Base-by-base conservation (phyloP, 2,888 invertebrate genomes). In the Erebia aethiops region DNA sequence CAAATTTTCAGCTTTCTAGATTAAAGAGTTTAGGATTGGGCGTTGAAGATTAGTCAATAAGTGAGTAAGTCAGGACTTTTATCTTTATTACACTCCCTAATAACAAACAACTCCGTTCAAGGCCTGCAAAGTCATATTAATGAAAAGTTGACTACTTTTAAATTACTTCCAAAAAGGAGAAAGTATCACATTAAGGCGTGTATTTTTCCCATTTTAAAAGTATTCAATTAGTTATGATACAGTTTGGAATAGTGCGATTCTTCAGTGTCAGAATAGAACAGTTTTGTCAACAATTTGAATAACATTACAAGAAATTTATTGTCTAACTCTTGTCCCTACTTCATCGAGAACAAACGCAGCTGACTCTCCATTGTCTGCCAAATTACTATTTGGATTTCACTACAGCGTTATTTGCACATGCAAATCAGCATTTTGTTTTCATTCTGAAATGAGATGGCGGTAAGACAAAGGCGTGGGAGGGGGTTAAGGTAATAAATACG, bases 381-480 rank as follows among this genome's bases (percentile, higher is more conserved):
- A 92, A 93, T 92, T 92, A 85, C 87, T 92, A 86, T 92, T 92
- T 91, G 86, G 87, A 88, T 90, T 90, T 87, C 90, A 85, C 91
- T 89, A 90, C 87, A 85, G 80, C 83, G 87, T 87, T 91, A 91
- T 93, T 93, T 92, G 89, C 89, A 88, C 89, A 92, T 92, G 93
- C 90, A 92, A 92, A 93, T 92, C 87, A 88, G 84, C 84, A 86
- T 90, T 91, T 92, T 91, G 91, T 91, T 91, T 91, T 89, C 85
- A 84, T 87, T 82, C 82, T 79, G 79, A 77, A 81, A 80, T 77
- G 81, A 79, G 80, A 80, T 81, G 81, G 80, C 69, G 77, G 72
- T 74, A 74, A 73, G 74, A 74, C 72, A 72, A 76, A 74, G 71
- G 72, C 69, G 58, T 66, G 77, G 78, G 76, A 79, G 78, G 77